Conservation (phyloP, 1,140 invertebrate species). For the Zaprionus vittiger region DNA sequence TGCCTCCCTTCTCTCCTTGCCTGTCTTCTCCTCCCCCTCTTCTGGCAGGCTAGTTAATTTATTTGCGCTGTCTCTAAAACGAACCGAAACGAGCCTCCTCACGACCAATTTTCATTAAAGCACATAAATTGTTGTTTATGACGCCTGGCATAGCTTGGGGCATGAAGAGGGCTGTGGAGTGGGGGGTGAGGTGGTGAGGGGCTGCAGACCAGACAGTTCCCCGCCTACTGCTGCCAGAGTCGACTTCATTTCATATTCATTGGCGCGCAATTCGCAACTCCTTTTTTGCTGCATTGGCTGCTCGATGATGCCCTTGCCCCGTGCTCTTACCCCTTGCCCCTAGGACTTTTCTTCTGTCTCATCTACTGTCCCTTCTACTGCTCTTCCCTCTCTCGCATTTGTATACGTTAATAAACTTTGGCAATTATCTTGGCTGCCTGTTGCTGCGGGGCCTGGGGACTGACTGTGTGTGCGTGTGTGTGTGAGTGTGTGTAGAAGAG, state of each 20-base stretch:
- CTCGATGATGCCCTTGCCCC: conserved; percentile 6
- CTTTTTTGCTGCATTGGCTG: conserved; percentile 40
- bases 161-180: neutral
- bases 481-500: neutral
- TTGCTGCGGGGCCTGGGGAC: conserved; percentile 56
- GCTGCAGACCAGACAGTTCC: conserved; percentile 7
- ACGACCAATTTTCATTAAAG: conserved; percentile 80
- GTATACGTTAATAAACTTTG: conserved; percentile 77
- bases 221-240: conserved; percentile 23
- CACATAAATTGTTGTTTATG: conserved; percentile 81
- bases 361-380: too few species aligned
- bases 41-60: conserved; percentile 57
- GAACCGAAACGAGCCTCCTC: conserved; percentile 45
- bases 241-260: conserved; percentile 77
- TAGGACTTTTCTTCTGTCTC: neutral
- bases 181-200: neutral
- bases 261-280: conserved; percentile 62
- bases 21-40: too few species aligned
- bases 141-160: conserved; percentile 28
- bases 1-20: neutral
- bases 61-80: conserved; percentile 61
- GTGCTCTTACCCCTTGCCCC: neutral
- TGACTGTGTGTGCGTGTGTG: conserved; percentile 1
- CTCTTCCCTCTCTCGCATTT: conserved; percentile 11
- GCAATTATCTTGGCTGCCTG: conserved; percentile 74